Evolutionary conservation across 2,113 vertebrate genomes (phyloP).

Genomic region (cattle (Bos taurus)): ARS-UCD2.0 NC_037352.1:32029001-32029500

Average conservation of each 20-base stretch:
- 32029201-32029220: not conserved
- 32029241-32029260: fast-evolving
- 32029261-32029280: not conserved
- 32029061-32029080: not conserved
- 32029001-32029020: not conserved
- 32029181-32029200: not conserved
- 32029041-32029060: not conserved
- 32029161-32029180: not conserved
- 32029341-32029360: not conserved
- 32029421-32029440: not conserved
- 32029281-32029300: not conserved
- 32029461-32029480: not conserved
- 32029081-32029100: fast-evolving
- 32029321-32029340: not conserved
- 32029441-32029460: not conserved
- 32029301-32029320: not conserved
- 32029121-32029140: too few species aligned
- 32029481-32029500: not conserved
- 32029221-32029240: fast-evolving
- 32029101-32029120: too few species aligned
- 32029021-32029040: not conserved
- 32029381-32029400: not conserved
- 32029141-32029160: not conserved
- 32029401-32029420: not conserved
- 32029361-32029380: not conserved